phyloP scores from a whole-genome alignment of 2,888 invertebrate species.

The Cryptocheilus praepositus region DNA sequence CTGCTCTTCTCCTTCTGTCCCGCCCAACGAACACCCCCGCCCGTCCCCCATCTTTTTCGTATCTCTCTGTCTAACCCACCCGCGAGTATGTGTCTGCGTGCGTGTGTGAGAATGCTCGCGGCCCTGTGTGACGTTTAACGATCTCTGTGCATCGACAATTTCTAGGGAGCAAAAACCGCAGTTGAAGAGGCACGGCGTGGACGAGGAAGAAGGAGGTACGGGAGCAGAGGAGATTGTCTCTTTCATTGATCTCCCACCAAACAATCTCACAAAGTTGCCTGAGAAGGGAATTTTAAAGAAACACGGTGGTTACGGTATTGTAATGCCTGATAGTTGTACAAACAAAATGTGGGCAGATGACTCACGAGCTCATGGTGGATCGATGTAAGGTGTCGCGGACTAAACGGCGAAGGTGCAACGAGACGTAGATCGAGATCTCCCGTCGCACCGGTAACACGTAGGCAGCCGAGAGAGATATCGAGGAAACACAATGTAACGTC shows the following conservation, averaged over 20 bases:
- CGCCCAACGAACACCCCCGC: too few relatives aligned
- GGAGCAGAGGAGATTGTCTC: conserved; percentile 87
- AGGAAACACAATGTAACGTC: neutral
- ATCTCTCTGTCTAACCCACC: too few relatives aligned
- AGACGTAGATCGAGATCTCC: neutral
- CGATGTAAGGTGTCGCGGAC: conserved; percentile 22
- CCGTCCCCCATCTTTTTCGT: too few relatives aligned
- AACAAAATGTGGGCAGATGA: conserved; percentile 87
- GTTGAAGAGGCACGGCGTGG: conserved; percentile 83
- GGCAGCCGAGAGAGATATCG: neutral
- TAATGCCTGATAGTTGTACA: conserved; percentile 77
- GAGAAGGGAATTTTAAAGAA: conserved; percentile 96
- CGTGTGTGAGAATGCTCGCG: too few relatives aligned
- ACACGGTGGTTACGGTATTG: conserved; percentile 85
- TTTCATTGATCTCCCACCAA: conserved; percentile 87
- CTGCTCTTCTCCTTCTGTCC: too few relatives aligned
- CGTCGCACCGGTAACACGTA: too few relatives aligned
- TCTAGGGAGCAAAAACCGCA: conserved; percentile 89
- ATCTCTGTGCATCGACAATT: conserved; percentile 30
- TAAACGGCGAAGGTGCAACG: conserved; percentile 13
- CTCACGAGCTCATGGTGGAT: conserved; percentile 83
- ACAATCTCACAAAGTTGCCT: conserved; percentile 85
- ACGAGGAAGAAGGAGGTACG: conserved; percentile 77
- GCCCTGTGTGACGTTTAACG: neutral
- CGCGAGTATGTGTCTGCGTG: too few relatives aligned